These are phyloP conservation scores for Nymphalis urticae DNA, from an alignment of 2,888 invertebrate genomes.

Conservation along the genomic window DNA sequence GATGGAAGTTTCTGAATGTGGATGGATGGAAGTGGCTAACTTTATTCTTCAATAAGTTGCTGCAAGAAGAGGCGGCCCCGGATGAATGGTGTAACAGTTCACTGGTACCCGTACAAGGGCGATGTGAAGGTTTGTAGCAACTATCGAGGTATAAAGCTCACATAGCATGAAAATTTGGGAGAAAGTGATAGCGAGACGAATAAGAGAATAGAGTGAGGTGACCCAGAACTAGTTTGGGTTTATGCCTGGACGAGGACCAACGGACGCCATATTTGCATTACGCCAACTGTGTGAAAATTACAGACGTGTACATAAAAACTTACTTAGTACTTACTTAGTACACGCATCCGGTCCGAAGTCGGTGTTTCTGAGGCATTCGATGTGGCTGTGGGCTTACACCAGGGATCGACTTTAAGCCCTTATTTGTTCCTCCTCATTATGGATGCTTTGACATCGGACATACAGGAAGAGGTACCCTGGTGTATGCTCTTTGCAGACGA, in stretches of 20 bases:
- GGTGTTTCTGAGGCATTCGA: slow-evolving; percentile 12
- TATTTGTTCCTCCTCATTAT: slow-evolving; percentile 28
- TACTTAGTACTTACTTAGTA: no score
- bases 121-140: not conserved
- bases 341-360: slow-evolving; percentile 12
- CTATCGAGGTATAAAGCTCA: slow-evolving; percentile 29
- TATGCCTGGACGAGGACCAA: slow-evolving; percentile 6
- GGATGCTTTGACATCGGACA: slow-evolving; percentile 25
- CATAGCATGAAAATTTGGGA: slow-evolving; percentile 30
- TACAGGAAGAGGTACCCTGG: slow-evolving; percentile 29
- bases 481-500: no score
- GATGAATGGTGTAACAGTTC: slow-evolving; percentile 22
- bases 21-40: slow-evolving; percentile 26
- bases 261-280: slow-evolving; percentile 19
- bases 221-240: slow-evolving; percentile 17
- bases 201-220: no score
- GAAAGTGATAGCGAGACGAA: slow-evolving; percentile 23
- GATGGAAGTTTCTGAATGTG: not conserved
- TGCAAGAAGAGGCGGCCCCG: slow-evolving; percentile 16
- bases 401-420: slow-evolving; percentile 23
- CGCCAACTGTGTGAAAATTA: no score
- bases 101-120: slow-evolving; percentile 11
- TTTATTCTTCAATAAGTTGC: slow-evolving; percentile 28
- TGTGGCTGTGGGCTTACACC: slow-evolving; percentile 1
- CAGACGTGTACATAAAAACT: no score